These are phyloP conservation scores for Heliconius cydno DNA, from an alignment of 2,888 invertebrate genomes.

Conservation along the genomic window DNA sequence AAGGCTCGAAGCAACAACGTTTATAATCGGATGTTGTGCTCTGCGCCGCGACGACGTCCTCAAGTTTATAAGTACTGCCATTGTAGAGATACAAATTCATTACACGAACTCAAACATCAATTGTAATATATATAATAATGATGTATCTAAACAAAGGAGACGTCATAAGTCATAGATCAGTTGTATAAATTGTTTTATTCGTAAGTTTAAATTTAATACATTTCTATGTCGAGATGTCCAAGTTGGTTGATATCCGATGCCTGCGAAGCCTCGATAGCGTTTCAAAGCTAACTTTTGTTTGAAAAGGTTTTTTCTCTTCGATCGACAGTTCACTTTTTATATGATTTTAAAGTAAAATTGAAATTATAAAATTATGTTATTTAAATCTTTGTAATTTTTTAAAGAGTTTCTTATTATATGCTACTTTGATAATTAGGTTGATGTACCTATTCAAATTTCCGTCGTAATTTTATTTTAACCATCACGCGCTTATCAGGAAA, in stretches of 20 bases:
- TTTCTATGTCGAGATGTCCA: conserved; percentile 31
- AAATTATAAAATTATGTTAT: not conserved
- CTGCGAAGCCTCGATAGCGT: conserved; percentile 42
- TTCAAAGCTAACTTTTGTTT: conserved; percentile 44
- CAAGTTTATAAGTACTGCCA: not conserved
- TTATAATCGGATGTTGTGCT: not conserved
- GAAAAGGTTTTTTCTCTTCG: conserved; percentile 19
- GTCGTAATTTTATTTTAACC: no score
- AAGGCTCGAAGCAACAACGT: not conserved
- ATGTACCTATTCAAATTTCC: no score
- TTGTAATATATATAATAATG: not conserved
- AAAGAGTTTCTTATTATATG: no score
- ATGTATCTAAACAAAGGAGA: not conserved
- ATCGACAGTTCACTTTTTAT: conserved; percentile 18
- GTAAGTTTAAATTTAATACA: conserved; percentile 35
- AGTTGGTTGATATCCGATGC: conserved; percentile 39
- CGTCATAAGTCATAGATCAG: not conserved
- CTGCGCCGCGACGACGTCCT: not conserved
- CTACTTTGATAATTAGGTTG: no score
- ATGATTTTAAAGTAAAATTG: not conserved
- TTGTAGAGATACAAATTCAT: no score
- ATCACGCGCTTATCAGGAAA: no score
- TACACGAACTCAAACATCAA: not conserved
- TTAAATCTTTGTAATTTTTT: not conserved
- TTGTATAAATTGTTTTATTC: conserved; percentile 28